These are phyloP conservation scores for Coregonus suidteri DNA, from an alignment of 2,797 vertebrate genomes.

Conservation along the genomic window DNA sequence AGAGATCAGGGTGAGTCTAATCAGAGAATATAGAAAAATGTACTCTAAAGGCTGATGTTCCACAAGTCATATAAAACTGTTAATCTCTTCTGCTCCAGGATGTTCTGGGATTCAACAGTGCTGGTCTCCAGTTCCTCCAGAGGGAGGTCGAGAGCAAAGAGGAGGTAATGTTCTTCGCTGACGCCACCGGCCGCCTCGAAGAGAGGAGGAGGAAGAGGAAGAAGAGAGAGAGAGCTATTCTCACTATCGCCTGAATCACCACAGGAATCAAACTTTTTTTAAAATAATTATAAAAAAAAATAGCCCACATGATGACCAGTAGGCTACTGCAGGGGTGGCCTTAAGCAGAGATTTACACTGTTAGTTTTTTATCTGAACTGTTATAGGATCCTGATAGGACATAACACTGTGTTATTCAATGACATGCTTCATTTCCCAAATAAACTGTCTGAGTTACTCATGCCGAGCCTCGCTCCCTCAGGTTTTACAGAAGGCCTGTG, in stretches of 20 bases:
- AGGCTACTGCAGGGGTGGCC: not conserved
- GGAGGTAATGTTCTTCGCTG: constrained; percentile 91
- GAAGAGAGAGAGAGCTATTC: constrained; percentile 86
- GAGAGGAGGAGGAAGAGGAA: constrained; percentile 88
- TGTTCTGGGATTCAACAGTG: constrained; percentile 91
- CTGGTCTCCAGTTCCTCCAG: constrained; percentile 89
- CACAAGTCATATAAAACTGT: not conserved
- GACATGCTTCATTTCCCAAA: constrained; percentile 47
- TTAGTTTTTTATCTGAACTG: constrained; percentile 33
- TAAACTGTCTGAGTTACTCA: constrained; percentile 61
- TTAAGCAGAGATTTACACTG: constrained; percentile 13
- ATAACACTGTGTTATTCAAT: constrained; percentile 32
- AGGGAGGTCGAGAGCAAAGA: constrained; percentile 90
- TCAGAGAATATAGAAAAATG: not conserved
- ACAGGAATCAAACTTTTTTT: constrained; percentile 1
- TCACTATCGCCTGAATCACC: constrained; percentile 78
- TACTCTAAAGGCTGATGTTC: not conserved
- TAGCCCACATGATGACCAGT: not conserved
- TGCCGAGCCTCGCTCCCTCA: constrained; percentile 10
- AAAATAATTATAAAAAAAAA: constrained; percentile 8
- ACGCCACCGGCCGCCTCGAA: constrained; percentile 85
- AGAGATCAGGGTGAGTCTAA: constrained; percentile 83
- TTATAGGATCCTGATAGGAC: constrained; percentile 23
- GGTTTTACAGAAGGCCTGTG: constrained; percentile 35
- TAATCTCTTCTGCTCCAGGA: constrained; percentile 72